Conservation (phyloP, 2,113 vertebrate species). For the Dromiciops gliroides region DNA sequence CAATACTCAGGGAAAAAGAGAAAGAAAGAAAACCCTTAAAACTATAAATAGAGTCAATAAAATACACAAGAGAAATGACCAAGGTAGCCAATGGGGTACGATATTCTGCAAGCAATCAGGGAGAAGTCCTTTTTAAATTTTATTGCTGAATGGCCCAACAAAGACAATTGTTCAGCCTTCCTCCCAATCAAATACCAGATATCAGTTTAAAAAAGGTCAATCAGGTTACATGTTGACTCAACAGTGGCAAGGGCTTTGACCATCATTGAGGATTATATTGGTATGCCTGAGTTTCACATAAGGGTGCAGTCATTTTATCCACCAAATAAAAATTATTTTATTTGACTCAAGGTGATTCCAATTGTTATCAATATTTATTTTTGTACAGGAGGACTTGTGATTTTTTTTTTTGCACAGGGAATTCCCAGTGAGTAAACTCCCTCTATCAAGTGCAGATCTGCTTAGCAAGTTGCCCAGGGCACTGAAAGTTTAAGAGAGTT, state of each 20-base stretch:
- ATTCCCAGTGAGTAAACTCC: too few relatives aligned
- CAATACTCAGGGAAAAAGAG: constrained; percentile 3
- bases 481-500: too few relatives aligned
- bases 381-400: too few relatives aligned
- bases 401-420: too few relatives aligned
- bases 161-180: not conserved
- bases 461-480: too few relatives aligned
- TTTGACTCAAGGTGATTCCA: constrained; percentile 55
- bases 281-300: constrained; percentile 21
- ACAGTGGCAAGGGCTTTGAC: constrained; percentile 20
- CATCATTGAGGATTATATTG: constrained; percentile 14
- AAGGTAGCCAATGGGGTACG: not conserved
- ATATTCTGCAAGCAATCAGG: not conserved
- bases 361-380: constrained; percentile 52
- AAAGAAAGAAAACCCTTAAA: constrained; percentile 8
- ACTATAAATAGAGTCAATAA: not conserved
- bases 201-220: constrained; percentile 58
- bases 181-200: not conserved
- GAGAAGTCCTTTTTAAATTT: not conserved
- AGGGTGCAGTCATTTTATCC: constrained; percentile 39
- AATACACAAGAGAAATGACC: not conserved
- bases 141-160: not conserved
- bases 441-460: too few relatives aligned
- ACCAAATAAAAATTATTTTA: constrained; percentile 49
- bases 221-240: constrained; percentile 12